Evolutionary conservation across 2,797 vertebrate genomes (phyloP), one percentile per base, ranked within the genome.

Genomic region (Enteromius mattozi): DNA sequence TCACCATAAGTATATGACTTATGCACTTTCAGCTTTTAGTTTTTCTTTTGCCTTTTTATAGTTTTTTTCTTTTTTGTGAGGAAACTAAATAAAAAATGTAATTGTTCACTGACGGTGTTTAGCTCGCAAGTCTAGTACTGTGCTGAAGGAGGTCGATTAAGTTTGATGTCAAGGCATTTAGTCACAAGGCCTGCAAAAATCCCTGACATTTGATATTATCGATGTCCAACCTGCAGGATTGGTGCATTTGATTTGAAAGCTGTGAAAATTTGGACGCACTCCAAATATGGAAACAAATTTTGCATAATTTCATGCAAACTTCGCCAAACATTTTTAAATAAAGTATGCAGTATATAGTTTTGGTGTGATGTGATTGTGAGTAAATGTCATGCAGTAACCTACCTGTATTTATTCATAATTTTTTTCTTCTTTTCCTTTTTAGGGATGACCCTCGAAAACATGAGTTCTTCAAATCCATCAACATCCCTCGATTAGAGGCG

Each of bases 401-500:
- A 33, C 5, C 13, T 47, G 45, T 47, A n/a, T 35, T 0, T 40
- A 40, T 6, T 8, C 13, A 40, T 16, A 33, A 40, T 3, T 30
- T 61, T 61, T 86, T 30, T 81, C 45, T 49, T 45, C 35, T 54
- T 45, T 37, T 61, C 47, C n/a, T 19, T 21, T 96, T 94, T 66
- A 91, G 82, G 0, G 95, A 96, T 27, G 96, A 98, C 88, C 97
- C 97, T 54, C 93, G 95, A 66, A 96, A 93, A 79, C 96, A 97
- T 4, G 30, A 27, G 7, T 97, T 97, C 93, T 97, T 99, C 89
- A 95, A 95, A 87, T 93, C 92, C 0, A 95, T 97, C 87, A 96
- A 96, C 87, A 96, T 97, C 86, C 92, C 92, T 69, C 92, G 95
- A 42, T 93, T 97, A 88, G 96, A 98, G 89, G 96, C 95, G 0